phyloP scores from a whole-genome alignment of 2,888 invertebrate species.

The Acanthacorydalis orientalis region DNA sequence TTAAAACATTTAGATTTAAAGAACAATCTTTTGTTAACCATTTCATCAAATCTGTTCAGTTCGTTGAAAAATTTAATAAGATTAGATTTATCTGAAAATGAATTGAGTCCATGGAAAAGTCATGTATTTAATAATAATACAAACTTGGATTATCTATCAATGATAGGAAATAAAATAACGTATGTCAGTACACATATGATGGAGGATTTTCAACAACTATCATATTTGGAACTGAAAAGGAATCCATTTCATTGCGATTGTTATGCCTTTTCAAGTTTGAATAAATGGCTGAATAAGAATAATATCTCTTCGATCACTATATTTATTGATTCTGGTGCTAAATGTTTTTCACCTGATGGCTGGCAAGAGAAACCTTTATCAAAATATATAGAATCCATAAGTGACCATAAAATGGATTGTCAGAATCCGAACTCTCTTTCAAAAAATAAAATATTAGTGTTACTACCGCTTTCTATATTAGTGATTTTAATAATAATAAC shows the following conservation, averaged over 20 bases:
- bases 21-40: constrained; percentile 29
- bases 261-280: constrained; percentile 12
- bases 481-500: constrained; percentile 4
- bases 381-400: background rate
- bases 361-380: background rate
- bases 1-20: constrained; percentile 32
- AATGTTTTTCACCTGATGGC: background rate
- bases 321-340: no score
- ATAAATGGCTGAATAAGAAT: background rate
- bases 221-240: constrained; percentile 29
- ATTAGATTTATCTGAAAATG: constrained; percentile 34
- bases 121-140: constrained; percentile 30
- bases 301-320: no score
- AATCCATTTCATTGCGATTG: constrained; percentile 41
- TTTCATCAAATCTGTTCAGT: constrained; percentile 27
- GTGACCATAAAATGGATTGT: background rate
- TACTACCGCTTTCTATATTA: background rate
- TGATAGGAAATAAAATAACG: constrained; percentile 37
- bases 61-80: constrained; percentile 27
- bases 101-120: constrained; percentile 33
- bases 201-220: constrained; percentile 31
- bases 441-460: background rate
- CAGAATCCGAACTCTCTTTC: background rate
- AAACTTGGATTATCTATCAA: constrained; percentile 24
- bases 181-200: constrained; percentile 38